phyloP scores from a whole-genome alignment of 2,113 vertebrate species.

The Rattus rattus region DNA sequence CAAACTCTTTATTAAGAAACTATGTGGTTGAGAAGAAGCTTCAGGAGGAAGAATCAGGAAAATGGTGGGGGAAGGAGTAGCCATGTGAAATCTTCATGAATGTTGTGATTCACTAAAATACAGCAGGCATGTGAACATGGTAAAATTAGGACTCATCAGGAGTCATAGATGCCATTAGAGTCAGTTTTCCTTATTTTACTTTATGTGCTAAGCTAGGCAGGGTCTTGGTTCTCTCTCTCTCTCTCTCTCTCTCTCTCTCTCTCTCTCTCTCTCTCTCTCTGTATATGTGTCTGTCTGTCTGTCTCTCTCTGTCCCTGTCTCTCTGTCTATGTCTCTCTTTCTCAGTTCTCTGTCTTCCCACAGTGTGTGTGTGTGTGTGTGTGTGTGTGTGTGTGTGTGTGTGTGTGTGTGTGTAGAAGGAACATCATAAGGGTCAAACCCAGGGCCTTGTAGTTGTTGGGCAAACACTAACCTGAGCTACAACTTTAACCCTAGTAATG shows the following conservation, averaged over 20 bases:
- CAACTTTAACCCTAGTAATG: neutral
- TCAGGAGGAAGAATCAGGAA: neutral
- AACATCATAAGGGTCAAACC: neutral
- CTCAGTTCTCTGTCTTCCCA: too few species aligned
- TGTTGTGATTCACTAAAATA: neutral
- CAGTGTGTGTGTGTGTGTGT: neutral
- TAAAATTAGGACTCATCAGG: neutral
- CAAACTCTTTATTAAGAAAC: neutral
- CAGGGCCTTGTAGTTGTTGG: neutral
- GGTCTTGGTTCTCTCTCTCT: neutral
- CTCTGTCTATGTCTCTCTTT: too few species aligned
- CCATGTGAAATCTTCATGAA: neutral
- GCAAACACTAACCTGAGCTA: neutral
- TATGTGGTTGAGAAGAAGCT: neutral
- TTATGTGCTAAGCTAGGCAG: neutral
- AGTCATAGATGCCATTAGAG: neutral
- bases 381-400: neutral
- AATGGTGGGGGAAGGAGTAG: neutral
- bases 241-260: too few species aligned
- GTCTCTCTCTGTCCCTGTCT: neutral
- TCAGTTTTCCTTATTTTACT: neutral
- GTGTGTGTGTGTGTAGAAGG: neutral
- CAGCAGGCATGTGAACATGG: rapidly evolving
- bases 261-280: too few species aligned
- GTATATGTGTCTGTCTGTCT: neutral